Percentiles rank a stretch among this genome's conserved stretches.
Evolutionary conservation across 2,113 vertebrate species (phyloP).

Genomic region (Puntigrus tetrazona): DNA sequence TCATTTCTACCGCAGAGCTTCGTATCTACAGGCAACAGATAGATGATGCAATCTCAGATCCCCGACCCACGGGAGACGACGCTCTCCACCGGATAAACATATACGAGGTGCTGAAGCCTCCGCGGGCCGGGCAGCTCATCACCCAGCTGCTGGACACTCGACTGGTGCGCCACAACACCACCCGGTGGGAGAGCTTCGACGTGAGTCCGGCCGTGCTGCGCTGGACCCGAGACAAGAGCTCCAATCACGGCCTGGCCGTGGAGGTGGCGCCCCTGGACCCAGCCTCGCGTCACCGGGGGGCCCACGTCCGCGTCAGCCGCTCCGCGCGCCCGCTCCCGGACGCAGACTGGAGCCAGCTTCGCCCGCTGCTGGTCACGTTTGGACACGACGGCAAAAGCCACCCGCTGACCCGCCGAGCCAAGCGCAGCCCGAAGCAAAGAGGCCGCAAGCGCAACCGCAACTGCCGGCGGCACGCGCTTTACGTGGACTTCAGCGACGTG

Average conservation of each 20-base stretch:
- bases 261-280: slow-evolving; percentile 89
- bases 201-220: slow-evolving; percentile 95
- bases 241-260: slow-evolving; percentile 92
- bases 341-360: slow-evolving; percentile 91
- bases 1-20: slow-evolving; percentile 93
- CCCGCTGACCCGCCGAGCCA: slow-evolving; percentile 84
- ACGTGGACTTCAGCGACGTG: slow-evolving; percentile 98
- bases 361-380: slow-evolving; percentile 96
- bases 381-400: slow-evolving; percentile 94
- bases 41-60: slow-evolving; percentile 72
- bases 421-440: slow-evolving; percentile 88
- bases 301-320: slow-evolving; percentile 92
- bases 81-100: slow-evolving; percentile 94
- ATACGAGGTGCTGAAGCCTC: slow-evolving; percentile 92
- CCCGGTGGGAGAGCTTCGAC: slow-evolving; percentile 95
- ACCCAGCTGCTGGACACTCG: slow-evolving; percentile 95
- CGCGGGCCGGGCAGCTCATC: slow-evolving; percentile 82
- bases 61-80: slow-evolving; percentile 68
- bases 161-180: slow-evolving; percentile 89
- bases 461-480: slow-evolving; percentile 92
- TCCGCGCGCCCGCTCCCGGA: slow-evolving; percentile 84
- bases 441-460: slow-evolving; percentile 91
- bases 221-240: slow-evolving; percentile 89
- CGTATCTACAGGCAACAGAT: slow-evolving; percentile 90
- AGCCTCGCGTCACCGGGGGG: slow-evolving; percentile 80